Evolutionary conservation across 2,113 vertebrate genomes (phyloP), one percentile per base, ranked within the genome.

Genomic region (Amazona vittata): DNA sequence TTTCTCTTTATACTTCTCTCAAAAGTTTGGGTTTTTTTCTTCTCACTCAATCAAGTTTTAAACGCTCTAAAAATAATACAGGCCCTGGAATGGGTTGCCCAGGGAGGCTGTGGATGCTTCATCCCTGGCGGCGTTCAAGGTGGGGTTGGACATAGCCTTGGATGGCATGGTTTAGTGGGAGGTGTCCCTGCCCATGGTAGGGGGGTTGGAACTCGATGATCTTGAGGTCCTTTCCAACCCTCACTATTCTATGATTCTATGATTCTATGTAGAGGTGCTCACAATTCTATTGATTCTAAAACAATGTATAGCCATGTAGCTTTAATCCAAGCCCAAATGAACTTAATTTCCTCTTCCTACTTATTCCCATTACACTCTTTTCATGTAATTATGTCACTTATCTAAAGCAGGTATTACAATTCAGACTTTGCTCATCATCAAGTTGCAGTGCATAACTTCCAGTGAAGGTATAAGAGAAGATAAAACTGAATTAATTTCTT

Each of bases 11-110:
- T 76, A 39, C 4, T 55, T 49, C n/a, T 29, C 19, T 69, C 14
- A 74, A 49, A 73, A 49, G 2, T 31, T 37, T 62, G 9, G 3
- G 1, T 0, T 0, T 2, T 31, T 68, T 21, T 59, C 25, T 31
- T 12, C 59, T 78, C 6, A 41, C 65, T 80, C 31, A 26, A 3
- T 47, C 18, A 26, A 24, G 7, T 68, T 81, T 77, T 52, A 82
- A 76, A 33, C 52, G 12, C 18, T 88, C 17, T 50, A 35, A 68
- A 76, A 73, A 68, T 12, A 57, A 37, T 37, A 37, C 37, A 37
- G 37, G 37, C 37, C 37, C 37, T 37, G 37, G 37, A 37, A 37
- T 37, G 37, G 37, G 37, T 37, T 37, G 37, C 37, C 37, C 37
- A 37, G 37, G 37, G 37, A 37, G 37, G 37, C 37, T 37, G 37